Percentiles rank a stretch among this genome's conserved stretches.
Evolutionary conservation across 2,113 vertebrate species (phyloP).

Genomic region (Rhea americana): DNA sequence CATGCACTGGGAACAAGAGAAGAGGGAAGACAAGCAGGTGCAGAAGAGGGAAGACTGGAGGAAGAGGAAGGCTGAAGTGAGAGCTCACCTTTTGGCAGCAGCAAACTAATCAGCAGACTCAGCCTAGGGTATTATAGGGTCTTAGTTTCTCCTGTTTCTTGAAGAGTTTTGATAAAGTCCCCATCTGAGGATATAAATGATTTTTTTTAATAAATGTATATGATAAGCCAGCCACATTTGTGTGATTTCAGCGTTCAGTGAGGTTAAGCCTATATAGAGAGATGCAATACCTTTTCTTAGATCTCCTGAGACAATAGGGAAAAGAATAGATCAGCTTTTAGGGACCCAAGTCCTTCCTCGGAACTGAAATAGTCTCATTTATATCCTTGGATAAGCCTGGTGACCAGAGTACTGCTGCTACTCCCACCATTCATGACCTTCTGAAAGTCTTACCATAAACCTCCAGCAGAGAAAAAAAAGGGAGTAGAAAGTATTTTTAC

Average conservation of each 20-base stretch:
- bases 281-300: background rate
- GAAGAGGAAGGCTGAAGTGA: background rate
- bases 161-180: background rate
- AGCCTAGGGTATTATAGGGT: background rate
- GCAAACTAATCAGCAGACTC: background rate
- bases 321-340: background rate
- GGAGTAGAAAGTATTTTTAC: background rate
- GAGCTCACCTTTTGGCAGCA: background rate
- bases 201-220: background rate
- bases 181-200: background rate
- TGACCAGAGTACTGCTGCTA: background rate
- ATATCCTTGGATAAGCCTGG: background rate
- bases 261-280: background rate
- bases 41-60: background rate
- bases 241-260: background rate
- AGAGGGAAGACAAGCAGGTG: fast-evolving
- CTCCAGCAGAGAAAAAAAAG: background rate
- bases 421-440: background rate
- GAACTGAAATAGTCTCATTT: background rate
- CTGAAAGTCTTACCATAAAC: background rate
- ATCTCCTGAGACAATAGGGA: background rate
- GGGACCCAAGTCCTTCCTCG: fast-evolving
- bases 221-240: background rate
- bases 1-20: background rate
- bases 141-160: background rate